Percentiles rank a stretch among this genome's conserved stretches.
Evolutionary conservation across 2,797 vertebrate species (phyloP).

Genomic region (Amblyopsis hoosieri): DNA sequence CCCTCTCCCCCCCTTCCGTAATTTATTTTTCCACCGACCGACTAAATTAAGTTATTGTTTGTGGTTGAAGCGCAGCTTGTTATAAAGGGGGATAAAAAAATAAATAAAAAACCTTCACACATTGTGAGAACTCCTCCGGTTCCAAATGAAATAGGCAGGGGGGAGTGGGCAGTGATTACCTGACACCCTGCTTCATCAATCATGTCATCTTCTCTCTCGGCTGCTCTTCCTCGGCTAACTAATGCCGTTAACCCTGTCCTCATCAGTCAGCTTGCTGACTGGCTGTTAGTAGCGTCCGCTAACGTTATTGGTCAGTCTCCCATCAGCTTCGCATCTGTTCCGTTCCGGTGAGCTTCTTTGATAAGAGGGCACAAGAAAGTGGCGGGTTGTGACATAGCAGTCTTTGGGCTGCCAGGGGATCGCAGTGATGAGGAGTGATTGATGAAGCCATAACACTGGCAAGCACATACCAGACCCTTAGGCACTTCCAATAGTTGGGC

Average conservation of each 20-base stretch:
- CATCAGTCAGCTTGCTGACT: constrained; percentile 66
- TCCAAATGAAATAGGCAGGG: constrained; percentile 81
- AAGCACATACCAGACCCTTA: constrained; percentile 11
- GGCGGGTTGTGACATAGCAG: constrained; percentile 16
- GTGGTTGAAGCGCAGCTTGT: constrained; percentile 78
- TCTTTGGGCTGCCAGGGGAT: constrained; percentile 9
- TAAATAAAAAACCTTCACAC: constrained; percentile 66
- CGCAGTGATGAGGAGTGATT: constrained; percentile 23
- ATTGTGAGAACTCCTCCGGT: constrained; percentile 76
- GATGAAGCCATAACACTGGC: constrained; percentile 28
- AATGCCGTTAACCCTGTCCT: constrained; percentile 75
- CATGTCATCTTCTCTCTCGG: constrained; percentile 76
- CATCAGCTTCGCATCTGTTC: constrained; percentile 28
- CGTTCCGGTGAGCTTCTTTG: constrained; percentile 22
- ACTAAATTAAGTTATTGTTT: constrained; percentile 85
- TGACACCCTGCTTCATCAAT: constrained; percentile 83
- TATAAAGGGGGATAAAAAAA: constrained; percentile 71
- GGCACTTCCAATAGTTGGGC: constrained; percentile 1
- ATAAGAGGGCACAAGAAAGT: constrained; percentile 43
- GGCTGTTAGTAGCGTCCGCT: constrained; percentile 43
- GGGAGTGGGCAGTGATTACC: constrained; percentile 82
- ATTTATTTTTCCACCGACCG: constrained; percentile 81
- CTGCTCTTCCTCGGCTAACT: constrained; percentile 71
- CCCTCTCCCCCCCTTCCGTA: constrained; percentile 51
- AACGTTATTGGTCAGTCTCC: constrained; percentile 40